phyloP scores from a whole-genome alignment of 2,888 invertebrate species.

The Lasioglossum lativentre region DNA sequence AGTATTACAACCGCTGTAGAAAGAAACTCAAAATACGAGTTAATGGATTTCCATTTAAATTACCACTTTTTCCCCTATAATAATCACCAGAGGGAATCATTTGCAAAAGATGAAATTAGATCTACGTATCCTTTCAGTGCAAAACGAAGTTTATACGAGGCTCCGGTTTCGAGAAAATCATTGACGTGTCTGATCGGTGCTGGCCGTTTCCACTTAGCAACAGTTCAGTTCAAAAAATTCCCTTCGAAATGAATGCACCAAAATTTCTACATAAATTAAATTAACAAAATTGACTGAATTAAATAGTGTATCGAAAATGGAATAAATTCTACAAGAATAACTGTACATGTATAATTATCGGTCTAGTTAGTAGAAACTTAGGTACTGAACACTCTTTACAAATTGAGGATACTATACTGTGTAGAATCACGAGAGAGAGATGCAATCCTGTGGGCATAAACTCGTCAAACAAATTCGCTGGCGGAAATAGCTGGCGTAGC shows the following conservation, averaged over 20 bases:
- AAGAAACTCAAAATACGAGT: background rate
- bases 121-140: background rate
- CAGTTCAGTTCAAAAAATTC: background rate
- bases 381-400: background rate
- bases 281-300: too few species aligned
- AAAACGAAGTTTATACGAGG: background rate
- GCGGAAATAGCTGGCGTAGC: background rate
- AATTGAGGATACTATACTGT: background rate
- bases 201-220: background rate
- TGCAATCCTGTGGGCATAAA: background rate
- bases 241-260: too few species aligned
- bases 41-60: background rate
- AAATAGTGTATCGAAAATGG: too few species aligned
- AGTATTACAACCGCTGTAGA: background rate
- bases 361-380: background rate
- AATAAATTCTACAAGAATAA: too few species aligned
- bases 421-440: background rate
- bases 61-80: background rate
- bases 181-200: background rate
- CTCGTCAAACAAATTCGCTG: constrained; percentile 10
- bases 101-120: background rate
- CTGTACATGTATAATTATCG: too few species aligned
- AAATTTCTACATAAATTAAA: background rate
- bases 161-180: background rate
- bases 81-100: background rate